Conservation (phyloP, 1,140 invertebrate species). For the Cydia pomonella region DNA sequence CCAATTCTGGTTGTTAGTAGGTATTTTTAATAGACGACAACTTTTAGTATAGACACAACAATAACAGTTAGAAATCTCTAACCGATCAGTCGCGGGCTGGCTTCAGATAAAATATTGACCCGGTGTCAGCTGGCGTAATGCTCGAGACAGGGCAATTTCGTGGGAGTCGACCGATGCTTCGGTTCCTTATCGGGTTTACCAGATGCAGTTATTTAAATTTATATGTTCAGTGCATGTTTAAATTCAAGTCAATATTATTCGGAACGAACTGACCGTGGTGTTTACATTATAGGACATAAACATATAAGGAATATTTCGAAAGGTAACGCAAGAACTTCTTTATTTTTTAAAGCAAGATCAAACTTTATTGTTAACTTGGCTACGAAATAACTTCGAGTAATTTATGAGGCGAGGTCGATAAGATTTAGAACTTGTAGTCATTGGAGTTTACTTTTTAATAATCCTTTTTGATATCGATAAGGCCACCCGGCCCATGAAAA, state of each 20-base stretch:
- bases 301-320: not conserved
- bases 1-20: too few species aligned
- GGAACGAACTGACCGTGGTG: not conserved
- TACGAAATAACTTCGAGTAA: not conserved
- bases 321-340: not conserved
- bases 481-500: too few species aligned
- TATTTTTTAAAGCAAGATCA: not conserved
- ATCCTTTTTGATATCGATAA: too few species aligned
- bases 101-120: slow-evolving; percentile 27
- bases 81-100: slow-evolving; percentile 14
- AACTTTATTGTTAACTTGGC: not conserved
- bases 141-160: slow-evolving; percentile 26
- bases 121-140: slow-evolving; percentile 18
- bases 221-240: slow-evolving; percentile 13
- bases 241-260: not conserved
- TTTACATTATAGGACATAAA: not conserved
- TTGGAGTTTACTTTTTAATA: too few species aligned
- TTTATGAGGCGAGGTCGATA: not conserved
- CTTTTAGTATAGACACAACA: not conserved
- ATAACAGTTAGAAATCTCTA: slow-evolving; percentile 10
- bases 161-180: slow-evolving; percentile 23
- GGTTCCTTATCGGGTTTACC: slow-evolving; percentile 15
- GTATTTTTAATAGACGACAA: too few species aligned
- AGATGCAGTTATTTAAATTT: slow-evolving; percentile 6
- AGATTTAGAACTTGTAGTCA: too few species aligned